phyloP scores from a whole-genome alignment of 2,888 invertebrate species.

The Meganola albula region DNA sequence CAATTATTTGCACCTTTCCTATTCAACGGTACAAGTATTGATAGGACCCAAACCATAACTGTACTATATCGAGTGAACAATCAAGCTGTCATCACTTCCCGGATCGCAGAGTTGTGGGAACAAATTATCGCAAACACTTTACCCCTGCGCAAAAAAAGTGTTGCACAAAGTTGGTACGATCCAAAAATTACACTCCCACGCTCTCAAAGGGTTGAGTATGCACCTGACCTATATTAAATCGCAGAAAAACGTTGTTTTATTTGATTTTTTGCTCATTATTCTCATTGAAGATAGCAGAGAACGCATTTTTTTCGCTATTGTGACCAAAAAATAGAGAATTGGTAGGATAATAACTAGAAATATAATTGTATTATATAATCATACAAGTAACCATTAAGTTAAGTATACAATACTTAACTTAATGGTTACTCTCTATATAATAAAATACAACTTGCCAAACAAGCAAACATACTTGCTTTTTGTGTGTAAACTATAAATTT shows the following conservation, averaged over 20 bases:
- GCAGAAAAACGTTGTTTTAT: constrained; percentile 58
- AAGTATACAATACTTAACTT: too few species aligned
- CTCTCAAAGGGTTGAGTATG: constrained; percentile 71
- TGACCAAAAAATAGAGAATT: too few species aligned
- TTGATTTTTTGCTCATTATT: constrained; percentile 67
- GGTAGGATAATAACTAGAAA: too few species aligned
- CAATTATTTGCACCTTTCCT: constrained; percentile 27
- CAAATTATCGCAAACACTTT: constrained; percentile 76
- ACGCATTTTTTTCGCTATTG: constrained; percentile 44
- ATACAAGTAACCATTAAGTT: too few species aligned
- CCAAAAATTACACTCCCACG: constrained; percentile 71
- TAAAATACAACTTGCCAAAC: too few species aligned
- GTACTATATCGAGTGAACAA: constrained; percentile 48
- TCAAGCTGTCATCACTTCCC: constrained; percentile 72
- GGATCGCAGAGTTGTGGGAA: constrained; percentile 67
- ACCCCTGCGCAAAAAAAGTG: constrained; percentile 52
- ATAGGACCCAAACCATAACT: constrained; percentile 41
- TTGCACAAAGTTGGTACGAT: constrained; percentile 56
- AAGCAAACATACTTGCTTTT: too few species aligned
- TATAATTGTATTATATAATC: too few species aligned
- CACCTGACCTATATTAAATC: constrained; percentile 76
- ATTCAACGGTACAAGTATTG: constrained; percentile 26
- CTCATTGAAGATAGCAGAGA: constrained; percentile 47
- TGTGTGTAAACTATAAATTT: too few species aligned
- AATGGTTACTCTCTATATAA: too few species aligned